A percentile compares a stretch with the other conserved stretches of the same genome.
Evolutionary conservation across 2,113 vertebrate genomes (phyloP).

Genomic region (Pan troglodytes): NHGRI_mPanTro3-v2.1_pri NC_072408.2:79842001-79842500

Average conservation of each 20-base stretch:
- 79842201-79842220: background rate
- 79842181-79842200: background rate
- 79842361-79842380: background rate
- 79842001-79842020: background rate
- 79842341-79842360: background rate
- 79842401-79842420: background rate
- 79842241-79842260: background rate
- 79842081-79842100: background rate
- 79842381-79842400: background rate
- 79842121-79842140: background rate
- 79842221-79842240: background rate
- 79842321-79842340: background rate
- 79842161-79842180: background rate
- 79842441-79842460: background rate
- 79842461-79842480: background rate
- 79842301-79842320: accelerated
- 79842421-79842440: background rate
- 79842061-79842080: background rate
- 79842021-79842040: background rate
- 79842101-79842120: background rate
- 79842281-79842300: background rate
- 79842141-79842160: background rate
- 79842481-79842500: background rate
- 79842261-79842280: background rate
- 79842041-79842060: background rate